These are phyloP conservation scores for Chunga burmeisteri DNA, from an alignment of 2,113 vertebrate species.

Conservation along the genomic window DNA sequence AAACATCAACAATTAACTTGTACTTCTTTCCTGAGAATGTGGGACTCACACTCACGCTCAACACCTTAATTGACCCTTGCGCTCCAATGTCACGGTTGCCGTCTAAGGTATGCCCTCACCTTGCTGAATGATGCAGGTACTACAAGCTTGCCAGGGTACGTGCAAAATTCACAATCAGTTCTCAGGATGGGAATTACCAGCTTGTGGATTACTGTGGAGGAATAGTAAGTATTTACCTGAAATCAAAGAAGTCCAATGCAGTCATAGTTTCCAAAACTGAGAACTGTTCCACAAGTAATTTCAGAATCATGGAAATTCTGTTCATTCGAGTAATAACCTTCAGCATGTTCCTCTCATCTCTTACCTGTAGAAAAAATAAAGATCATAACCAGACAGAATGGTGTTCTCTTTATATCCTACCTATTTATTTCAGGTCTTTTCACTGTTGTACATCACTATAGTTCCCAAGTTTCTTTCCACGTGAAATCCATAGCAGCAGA, in stretches of 20 bases:
- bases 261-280: conserved; percentile 95
- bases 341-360: conserved; percentile 94
- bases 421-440: not conserved
- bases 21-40: not conserved
- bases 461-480: not conserved
- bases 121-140: not conserved
- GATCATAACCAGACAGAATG: not conserved
- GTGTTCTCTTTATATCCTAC: not conserved
- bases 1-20: not conserved
- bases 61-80: not conserved
- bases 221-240: conserved; percentile 77
- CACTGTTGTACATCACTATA: not conserved
- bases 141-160: not conserved
- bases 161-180: not conserved
- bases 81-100: not conserved
- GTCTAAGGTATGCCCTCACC: not conserved
- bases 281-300: conserved; percentile 91
- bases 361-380: conserved; percentile 74
- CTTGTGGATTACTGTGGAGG: not conserved
- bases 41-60: not conserved
- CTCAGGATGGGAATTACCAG: not conserved
- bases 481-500: not conserved
- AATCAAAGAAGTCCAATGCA: conserved; percentile 93
- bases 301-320: conserved; percentile 88
- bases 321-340: conserved; percentile 91